These are phyloP conservation scores for Prolemur simus DNA, from an alignment of 2,113 vertebrate genomes.

Conservation along the genomic window DNA sequence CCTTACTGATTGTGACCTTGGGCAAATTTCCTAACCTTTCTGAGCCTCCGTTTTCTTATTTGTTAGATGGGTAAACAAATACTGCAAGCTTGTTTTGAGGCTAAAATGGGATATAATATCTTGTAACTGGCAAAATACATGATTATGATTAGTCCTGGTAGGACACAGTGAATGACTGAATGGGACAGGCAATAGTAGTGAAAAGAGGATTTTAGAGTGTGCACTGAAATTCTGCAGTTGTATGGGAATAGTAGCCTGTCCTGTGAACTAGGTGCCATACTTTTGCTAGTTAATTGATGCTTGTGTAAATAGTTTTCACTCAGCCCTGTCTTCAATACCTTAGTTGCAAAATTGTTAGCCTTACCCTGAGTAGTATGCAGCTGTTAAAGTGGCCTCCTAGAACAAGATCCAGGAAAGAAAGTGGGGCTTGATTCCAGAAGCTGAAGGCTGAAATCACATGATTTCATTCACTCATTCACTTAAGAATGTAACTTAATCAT, in stretches of 20 bases:
- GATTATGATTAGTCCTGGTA: background rate
- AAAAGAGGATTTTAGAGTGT: background rate
- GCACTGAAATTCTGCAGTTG: background rate
- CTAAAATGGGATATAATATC: background rate
- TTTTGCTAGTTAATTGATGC: background rate
- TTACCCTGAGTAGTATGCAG: background rate
- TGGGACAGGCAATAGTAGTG: background rate
- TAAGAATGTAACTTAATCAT: background rate
- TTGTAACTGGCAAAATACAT: background rate
- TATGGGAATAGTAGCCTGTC: background rate
- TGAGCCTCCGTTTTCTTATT: background rate
- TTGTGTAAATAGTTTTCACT: background rate
- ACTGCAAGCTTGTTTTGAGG: background rate
- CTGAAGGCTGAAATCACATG: background rate
- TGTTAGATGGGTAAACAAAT: background rate
- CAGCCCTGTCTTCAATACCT: background rate
- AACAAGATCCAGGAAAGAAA: background rate
- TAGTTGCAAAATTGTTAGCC: background rate
- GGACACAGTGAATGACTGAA: background rate
- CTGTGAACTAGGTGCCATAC: background rate
- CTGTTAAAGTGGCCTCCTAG: background rate
- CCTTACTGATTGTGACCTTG: background rate
- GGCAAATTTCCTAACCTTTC: background rate
- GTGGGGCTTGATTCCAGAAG: background rate
- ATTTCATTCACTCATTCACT: background rate